Evolutionary conservation across 2,888 invertebrate species (phyloP).

Genomic region (Noctua pronuba): DNA sequence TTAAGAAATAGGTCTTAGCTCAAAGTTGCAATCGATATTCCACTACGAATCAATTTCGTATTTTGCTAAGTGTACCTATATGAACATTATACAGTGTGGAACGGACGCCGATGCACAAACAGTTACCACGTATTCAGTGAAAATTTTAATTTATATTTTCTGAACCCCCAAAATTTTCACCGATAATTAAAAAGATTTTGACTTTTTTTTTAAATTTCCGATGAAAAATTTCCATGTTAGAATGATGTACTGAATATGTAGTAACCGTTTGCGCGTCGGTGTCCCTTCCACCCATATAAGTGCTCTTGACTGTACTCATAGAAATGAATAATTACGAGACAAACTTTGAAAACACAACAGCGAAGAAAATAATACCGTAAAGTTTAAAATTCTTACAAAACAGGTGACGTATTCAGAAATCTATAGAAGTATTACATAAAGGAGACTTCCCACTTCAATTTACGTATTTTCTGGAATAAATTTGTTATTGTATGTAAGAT

Average conservation of each 20-base stretch:
- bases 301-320: background rate
- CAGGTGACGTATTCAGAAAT: background rate
- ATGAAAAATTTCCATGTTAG: too few relatives aligned
- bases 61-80: background rate
- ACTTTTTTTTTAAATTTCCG: too few relatives aligned
- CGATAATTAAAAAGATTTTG: too few relatives aligned
- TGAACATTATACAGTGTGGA: too few relatives aligned
- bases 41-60: background rate
- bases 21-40: background rate
- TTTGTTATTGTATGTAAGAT: background rate
- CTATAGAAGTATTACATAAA: background rate
- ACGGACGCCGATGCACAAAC: too few relatives aligned
- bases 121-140: too few relatives aligned
- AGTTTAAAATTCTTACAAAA: background rate
- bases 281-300: background rate
- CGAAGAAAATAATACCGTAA: background rate
- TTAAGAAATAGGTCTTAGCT: background rate
- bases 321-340: background rate
- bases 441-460: background rate
- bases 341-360: background rate
- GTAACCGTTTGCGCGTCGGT: too few relatives aligned
- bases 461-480: background rate
- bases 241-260: too few relatives aligned
- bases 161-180: too few relatives aligned
- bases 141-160: too few relatives aligned